Conservation (phyloP, 1,140 invertebrate species). For the Oryctes rhinoceros region DNA sequence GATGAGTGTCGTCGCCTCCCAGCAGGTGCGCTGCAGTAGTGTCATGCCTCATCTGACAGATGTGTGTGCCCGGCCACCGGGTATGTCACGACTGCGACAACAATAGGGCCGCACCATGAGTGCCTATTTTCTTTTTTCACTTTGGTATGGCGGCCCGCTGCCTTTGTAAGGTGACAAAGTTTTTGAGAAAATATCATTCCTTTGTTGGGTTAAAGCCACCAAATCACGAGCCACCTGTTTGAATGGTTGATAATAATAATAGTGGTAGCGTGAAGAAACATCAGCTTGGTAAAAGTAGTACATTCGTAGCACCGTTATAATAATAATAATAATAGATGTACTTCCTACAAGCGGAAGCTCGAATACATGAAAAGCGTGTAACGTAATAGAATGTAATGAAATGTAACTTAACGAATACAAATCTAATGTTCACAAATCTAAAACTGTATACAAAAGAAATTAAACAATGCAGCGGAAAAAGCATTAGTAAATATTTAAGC, state of each 20-base stretch:
- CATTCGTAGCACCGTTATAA: too few species aligned
- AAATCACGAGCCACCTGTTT: background rate
- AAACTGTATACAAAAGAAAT: too few species aligned
- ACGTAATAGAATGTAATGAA: too few species aligned
- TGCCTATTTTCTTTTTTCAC: background rate
- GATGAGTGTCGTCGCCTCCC: constrained; percentile 53
- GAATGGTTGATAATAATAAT: background rate
- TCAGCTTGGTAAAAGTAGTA: too few species aligned
- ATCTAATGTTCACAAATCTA: too few species aligned
- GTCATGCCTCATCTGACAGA: constrained; percentile 49
- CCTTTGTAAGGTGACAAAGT: constrained; percentile 4
- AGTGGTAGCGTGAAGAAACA: background rate
- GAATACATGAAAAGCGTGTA: too few species aligned
- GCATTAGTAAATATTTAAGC: too few species aligned
- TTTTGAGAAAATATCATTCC: background rate
- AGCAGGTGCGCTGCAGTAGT: constrained; percentile 50
- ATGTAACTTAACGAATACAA: too few species aligned
- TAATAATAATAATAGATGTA: too few species aligned
- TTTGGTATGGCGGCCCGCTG: background rate
- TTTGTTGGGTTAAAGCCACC: background rate
- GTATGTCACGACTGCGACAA: constrained; percentile 33
- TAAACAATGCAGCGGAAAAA: too few species aligned
- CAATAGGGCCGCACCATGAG: background rate
- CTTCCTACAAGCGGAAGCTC: too few species aligned
- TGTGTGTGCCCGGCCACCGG: constrained; percentile 47